These are phyloP conservation scores for Loriculus beryllinus DNA, from an alignment of 2,797 vertebrate genomes.

Conservation along the genomic window DNA sequence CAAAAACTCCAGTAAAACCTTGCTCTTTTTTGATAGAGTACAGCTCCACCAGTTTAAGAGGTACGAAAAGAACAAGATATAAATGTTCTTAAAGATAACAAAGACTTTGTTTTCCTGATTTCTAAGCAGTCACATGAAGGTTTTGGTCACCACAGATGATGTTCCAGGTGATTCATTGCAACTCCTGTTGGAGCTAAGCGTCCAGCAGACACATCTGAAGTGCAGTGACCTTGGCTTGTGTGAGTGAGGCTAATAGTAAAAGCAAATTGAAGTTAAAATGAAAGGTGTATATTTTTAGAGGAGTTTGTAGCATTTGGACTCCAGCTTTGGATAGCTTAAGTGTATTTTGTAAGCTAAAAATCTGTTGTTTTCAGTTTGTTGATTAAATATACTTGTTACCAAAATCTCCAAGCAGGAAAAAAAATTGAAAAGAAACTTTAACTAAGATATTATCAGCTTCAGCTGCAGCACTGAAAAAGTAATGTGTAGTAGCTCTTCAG, in stretches of 20 bases:
- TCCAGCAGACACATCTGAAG: background rate
- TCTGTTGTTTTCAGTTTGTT: background rate
- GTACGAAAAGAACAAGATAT: background rate
- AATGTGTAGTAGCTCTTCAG: background rate
- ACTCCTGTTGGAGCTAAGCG: background rate
- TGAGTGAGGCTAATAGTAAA: background rate
- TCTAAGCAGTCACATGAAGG: background rate
- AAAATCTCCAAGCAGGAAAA: slow-evolving; percentile 32
- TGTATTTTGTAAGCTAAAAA: slow-evolving; percentile 45
- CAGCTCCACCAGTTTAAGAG: background rate
- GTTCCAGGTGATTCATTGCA: background rate
- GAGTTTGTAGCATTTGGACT: slow-evolving; percentile 15
- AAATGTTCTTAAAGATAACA: background rate
- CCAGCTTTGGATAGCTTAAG: slow-evolving; percentile 13
- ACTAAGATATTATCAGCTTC: slow-evolving; percentile 3
- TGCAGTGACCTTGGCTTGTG: background rate
- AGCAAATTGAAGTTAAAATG: background rate
- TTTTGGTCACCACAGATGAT: accelerated
- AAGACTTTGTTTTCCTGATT: background rate
- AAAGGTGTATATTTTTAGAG: slow-evolving; percentile 39
- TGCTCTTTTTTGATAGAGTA: background rate
- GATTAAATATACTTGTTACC: slow-evolving; percentile 50
- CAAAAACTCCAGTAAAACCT: background rate
- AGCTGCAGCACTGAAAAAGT: background rate
- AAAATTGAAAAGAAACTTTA: background rate